These are phyloP conservation scores for Parapristionchus giblindavisi DNA, from an alignment of 2,888 invertebrate species.

Conservation along the genomic window DNA sequence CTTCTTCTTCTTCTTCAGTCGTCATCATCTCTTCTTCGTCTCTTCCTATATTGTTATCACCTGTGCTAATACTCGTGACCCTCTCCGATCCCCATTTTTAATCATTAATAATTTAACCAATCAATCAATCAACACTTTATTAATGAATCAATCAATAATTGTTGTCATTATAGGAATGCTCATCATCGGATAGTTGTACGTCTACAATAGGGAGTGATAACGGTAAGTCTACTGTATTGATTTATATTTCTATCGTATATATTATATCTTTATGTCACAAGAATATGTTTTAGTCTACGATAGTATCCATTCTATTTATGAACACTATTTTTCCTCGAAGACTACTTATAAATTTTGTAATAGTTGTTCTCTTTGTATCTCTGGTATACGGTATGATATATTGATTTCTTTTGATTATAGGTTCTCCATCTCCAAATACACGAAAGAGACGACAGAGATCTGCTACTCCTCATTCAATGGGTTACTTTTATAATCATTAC, in stretches of 20 bases:
- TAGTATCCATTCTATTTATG: too few relatives aligned
- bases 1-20: background rate
- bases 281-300: too few relatives aligned
- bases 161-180: too few relatives aligned
- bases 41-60: background rate
- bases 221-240: too few relatives aligned
- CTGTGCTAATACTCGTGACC: background rate
- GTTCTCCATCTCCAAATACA: background rate
- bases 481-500: background rate
- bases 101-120: background rate
- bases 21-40: background rate
- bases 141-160: too few relatives aligned
- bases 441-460: conserved; percentile 23
- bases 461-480: conserved; percentile 37
- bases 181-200: too few relatives aligned
- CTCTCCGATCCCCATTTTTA: background rate
- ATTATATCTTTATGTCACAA: too few relatives aligned
- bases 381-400: background rate
- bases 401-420: background rate
- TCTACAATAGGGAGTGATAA: too few relatives aligned
- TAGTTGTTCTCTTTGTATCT: background rate
- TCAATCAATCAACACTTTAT: background rate
- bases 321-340: too few relatives aligned
- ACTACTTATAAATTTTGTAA: too few relatives aligned
- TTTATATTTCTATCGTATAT: too few relatives aligned